Evolutionary conservation across 2,797 vertebrate species (phyloP), one percentile per base, ranked within the genome.

Genomic region (Chiroxiphia lanceolata): DNA sequence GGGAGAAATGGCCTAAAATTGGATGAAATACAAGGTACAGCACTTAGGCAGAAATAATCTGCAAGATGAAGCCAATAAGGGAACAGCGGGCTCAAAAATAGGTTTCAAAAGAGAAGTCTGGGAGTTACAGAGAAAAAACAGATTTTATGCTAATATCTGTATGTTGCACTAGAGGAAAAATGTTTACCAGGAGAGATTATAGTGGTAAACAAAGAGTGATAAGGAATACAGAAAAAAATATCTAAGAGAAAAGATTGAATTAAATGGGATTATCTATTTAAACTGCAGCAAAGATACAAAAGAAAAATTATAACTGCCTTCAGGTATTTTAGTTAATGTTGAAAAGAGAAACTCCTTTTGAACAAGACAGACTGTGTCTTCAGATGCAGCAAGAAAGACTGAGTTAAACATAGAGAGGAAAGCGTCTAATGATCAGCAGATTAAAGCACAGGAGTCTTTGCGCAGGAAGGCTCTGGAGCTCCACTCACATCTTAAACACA

Each of bases 21-120:
- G 57, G 50, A 93, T 94, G 33, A 93, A 91, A 81, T 91, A 69
- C 54, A 78, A 75, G 34, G 26, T 75, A 65, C 34, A 88, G 65
- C 76, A 88, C 69, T 94, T 91, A 93, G n/a, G n/a, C 31, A 90
- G 80, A 88, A 94, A 72, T 90, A 88, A 78, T 71, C 69, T 78
- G 17, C 31, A 34, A 61, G 75, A 78, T 75, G 42, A 90, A 95
- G 76, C 44, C 11, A 33, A 38, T 61, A 64, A 36, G 31, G 22
- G 34, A 90, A 65, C 23, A 74, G 21, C 33, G 50, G 65, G 10
- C 12, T 88, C 31, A 67, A 57, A 54, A 89, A 38, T 17, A 45
- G 4, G 3, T 80, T 93, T 94, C 36, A 64, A 64, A 93, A 83
- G 45, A 33, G 11, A 70, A 9, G 10, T 34, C 59, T 89, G 15